A percentile compares a stretch with the other conserved stretches of the same genome.
Conservation (phyloP, 2,888 invertebrate genomes). For the Tanytarsus gracilentus region DNA sequence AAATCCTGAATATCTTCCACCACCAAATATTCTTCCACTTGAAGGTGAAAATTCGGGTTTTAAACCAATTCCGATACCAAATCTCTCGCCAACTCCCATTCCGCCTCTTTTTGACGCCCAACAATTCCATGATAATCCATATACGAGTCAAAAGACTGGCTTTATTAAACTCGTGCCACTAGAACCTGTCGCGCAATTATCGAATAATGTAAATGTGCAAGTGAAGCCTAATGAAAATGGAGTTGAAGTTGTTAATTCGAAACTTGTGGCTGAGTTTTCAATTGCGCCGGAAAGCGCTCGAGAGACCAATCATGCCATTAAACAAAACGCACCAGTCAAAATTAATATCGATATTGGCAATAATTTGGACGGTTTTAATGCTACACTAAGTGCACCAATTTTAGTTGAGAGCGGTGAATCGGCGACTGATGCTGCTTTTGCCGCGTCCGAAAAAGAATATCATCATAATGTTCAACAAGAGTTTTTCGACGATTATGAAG, state of each 20-base stretch:
- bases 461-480: slow-evolving; percentile 7
- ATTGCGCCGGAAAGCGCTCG: neutral
- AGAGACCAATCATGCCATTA: neutral
- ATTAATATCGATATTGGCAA: slow-evolving; percentile 29
- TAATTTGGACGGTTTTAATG: slow-evolving; percentile 22
- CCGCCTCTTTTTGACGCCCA: slow-evolving; percentile 55
- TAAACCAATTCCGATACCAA: slow-evolving; percentile 54
- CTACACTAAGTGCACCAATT: slow-evolving; percentile 28
- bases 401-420: slow-evolving; percentile 18
- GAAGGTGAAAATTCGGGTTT: slow-evolving; percentile 33
- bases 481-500: neutral
- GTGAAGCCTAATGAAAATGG: neutral
- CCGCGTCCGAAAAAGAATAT: slow-evolving; percentile 10
- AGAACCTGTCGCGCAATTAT: slow-evolving; percentile 17
- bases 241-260: slow-evolving; percentile 30
- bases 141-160: slow-evolving; percentile 20
- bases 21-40: slow-evolving; percentile 30
- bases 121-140: slow-evolving; percentile 45
- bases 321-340: slow-evolving; percentile 26
- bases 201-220: slow-evolving; percentile 22
- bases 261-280: slow-evolving; percentile 21
- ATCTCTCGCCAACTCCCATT: slow-evolving; percentile 52
- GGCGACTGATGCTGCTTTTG: neutral
- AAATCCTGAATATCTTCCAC: slow-evolving; percentile 34
- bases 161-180: slow-evolving; percentile 24